Evolutionary conservation across 2,888 invertebrate species (phyloP), one percentile per base, ranked within the genome.

Genomic region (Pammene aurita): DNA sequence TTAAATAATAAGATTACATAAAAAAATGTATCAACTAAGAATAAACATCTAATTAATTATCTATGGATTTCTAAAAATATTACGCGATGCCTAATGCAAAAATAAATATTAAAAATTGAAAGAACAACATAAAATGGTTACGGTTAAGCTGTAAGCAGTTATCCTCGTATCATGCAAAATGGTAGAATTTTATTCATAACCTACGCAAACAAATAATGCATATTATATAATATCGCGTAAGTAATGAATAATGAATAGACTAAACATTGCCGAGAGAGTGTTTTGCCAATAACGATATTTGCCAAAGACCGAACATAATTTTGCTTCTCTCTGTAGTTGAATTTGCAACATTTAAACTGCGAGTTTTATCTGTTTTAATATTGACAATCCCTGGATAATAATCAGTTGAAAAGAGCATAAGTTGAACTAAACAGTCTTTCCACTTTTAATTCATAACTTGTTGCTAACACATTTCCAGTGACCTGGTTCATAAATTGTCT

Each of bases 91-190:
- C 26, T 13, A 74, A 81, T 44, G 54, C 18, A 41, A 48, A 55
- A 66, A 26, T 26, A 26, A 26, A 4, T 26, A 26, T 26, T 57
- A 41, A 61, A 44, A 52, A 52, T 48, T 52, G 1, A 35, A 56
- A 58, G 41, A 34, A 56, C 5, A 42, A 66, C 7, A 41, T 55
- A 34, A 41, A 58, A 48, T 57, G 11, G 42, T 56, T 70, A 72
- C 50, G 48, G 63, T 70, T 57, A 75, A 84, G 81, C 83, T 66
- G 70, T 76, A 84, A 83, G 82, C 84, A 74, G 77, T 83, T 81
- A 82, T 72, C 57, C n/a, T n/a, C n/a, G n/a, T n/a, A n/a, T 74
- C 84, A 85, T 84, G 83, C 84, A 84, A 75, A 76, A 44, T 60
- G 52, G 26, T 70, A 67, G 73, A 74, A 73, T 64, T 58, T 74